These are phyloP conservation scores for Hypsopygia costalis DNA, from an alignment of 2,888 invertebrate species.

Conservation along the genomic window DNA sequence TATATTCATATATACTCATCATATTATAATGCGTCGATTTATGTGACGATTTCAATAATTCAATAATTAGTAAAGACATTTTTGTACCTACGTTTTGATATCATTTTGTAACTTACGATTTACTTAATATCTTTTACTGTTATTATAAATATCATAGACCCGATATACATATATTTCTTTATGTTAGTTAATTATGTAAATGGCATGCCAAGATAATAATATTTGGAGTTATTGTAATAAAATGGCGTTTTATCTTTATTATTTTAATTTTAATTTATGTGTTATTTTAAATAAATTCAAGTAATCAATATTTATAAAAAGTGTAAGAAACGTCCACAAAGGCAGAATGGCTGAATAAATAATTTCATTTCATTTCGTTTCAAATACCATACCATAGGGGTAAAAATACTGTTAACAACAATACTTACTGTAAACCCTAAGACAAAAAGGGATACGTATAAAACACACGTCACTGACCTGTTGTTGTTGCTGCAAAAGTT, in stretches of 20 bases:
- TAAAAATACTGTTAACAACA: too few species aligned
- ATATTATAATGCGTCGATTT: too few species aligned
- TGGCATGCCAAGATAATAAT: not conserved
- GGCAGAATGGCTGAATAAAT: too few species aligned
- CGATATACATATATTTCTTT: constrained; percentile 17
- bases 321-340: too few species aligned
- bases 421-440: too few species aligned
- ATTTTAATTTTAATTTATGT: not conserved
- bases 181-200: constrained; percentile 3
- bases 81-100: not conserved
- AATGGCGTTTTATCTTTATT: not conserved
- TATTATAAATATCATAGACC: constrained; percentile 8
- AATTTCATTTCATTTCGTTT: too few species aligned
- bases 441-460: too few species aligned
- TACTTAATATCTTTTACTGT: constrained; percentile 19
- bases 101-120: not conserved
- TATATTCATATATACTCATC: too few species aligned
- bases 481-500: constrained; percentile 84
- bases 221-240: not conserved
- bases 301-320: not conserved
- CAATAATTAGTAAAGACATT: not conserved
- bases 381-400: too few species aligned
- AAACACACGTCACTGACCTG: constrained; percentile 70
- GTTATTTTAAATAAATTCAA: not conserved
- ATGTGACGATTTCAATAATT: too few species aligned